Percentiles rank a stretch among this genome's conserved stretches.
These are phyloP conservation scores for Neocrepidodera transversa DNA, from an alignment of 2,888 invertebrate species.

Conservation along the genomic window DNA sequence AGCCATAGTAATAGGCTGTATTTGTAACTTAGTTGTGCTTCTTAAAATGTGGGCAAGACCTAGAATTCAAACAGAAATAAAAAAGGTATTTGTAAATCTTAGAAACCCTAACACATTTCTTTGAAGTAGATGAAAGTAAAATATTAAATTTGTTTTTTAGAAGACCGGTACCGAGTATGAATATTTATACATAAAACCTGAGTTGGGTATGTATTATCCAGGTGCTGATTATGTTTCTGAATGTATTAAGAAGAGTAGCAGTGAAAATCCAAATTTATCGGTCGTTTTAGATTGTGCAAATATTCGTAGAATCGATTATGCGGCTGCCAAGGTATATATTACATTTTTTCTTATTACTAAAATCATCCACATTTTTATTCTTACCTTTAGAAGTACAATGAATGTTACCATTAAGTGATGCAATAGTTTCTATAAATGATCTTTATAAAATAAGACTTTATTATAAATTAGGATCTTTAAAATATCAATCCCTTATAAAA, in stretches of 20 bases:
- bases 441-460: too few relatives aligned
- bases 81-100: slow-evolving; percentile 49
- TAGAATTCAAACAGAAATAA: slow-evolving; percentile 48
- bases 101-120: background rate
- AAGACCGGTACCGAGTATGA: slow-evolving; percentile 55
- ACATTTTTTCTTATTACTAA: too few relatives aligned
- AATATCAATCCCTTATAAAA: too few relatives aligned
- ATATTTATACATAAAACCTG: slow-evolving; percentile 69
- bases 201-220: slow-evolving; percentile 74
- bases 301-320: slow-evolving; percentile 73
- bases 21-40: slow-evolving; percentile 69
- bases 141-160: too few relatives aligned
- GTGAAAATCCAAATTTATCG: slow-evolving; percentile 61
- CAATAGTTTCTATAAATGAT: too few relatives aligned
- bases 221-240: slow-evolving; percentile 71
- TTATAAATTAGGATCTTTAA: too few relatives aligned
- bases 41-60: slow-evolving; percentile 75
- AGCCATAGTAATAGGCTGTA: slow-evolving; percentile 77
- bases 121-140: too few relatives aligned
- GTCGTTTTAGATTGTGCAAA: slow-evolving; percentile 71
- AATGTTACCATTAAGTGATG: too few relatives aligned
- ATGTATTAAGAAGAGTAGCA: slow-evolving; percentile 62
- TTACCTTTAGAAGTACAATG: too few relatives aligned
- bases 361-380: too few relatives aligned
- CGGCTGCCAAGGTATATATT: slow-evolving; percentile 67